Percentiles rank a stretch among this genome's conserved stretches.
Conservation (phyloP, 2,888 invertebrate genomes). For the Scelioninae gen. 1 region DNA sequence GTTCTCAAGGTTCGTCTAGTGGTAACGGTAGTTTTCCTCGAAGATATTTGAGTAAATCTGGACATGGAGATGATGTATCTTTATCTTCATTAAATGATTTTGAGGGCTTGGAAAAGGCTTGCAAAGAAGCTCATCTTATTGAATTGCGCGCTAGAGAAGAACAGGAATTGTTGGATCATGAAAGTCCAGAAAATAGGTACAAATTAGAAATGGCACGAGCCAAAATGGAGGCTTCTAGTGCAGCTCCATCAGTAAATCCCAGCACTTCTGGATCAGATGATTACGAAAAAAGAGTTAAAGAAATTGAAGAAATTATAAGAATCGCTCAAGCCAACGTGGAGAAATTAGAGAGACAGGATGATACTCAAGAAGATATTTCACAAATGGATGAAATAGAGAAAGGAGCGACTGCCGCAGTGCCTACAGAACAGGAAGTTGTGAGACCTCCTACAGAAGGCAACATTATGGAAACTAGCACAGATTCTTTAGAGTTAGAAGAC, state of each 20-base stretch:
- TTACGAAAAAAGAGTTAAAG: slow-evolving; percentile 88
- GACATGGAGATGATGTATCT: slow-evolving; percentile 93
- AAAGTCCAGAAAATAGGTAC: slow-evolving; percentile 87
- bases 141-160: slow-evolving; percentile 94
- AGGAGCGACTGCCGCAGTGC: slow-evolving; percentile 46
- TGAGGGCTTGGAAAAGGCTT: slow-evolving; percentile 95
- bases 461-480: slow-evolving; percentile 87
- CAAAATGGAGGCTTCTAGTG: slow-evolving; percentile 74
- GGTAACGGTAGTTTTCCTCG: slow-evolving; percentile 93
- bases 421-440: slow-evolving; percentile 49
- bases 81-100: slow-evolving; percentile 95
- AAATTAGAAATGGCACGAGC: slow-evolving; percentile 84
- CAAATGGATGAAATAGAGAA: slow-evolving; percentile 80
- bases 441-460: slow-evolving; percentile 81
- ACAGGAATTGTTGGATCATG: slow-evolving; percentile 90
- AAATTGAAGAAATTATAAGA: slow-evolving; percentile 89
- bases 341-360: slow-evolving; percentile 86
- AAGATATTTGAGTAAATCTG: slow-evolving; percentile 89
- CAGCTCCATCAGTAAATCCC: slow-evolving; percentile 84
- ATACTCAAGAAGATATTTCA: slow-evolving; percentile 86
- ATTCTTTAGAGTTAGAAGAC: slow-evolving; percentile 86
- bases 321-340: slow-evolving; percentile 89
- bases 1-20: slow-evolving; percentile 94
- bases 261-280: slow-evolving; percentile 86
- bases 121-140: slow-evolving; percentile 92